These are phyloP conservation scores for Chiloscyllium punctatum DNA, from an alignment of 2,797 vertebrate genomes.

Conservation along the genomic window DNA sequence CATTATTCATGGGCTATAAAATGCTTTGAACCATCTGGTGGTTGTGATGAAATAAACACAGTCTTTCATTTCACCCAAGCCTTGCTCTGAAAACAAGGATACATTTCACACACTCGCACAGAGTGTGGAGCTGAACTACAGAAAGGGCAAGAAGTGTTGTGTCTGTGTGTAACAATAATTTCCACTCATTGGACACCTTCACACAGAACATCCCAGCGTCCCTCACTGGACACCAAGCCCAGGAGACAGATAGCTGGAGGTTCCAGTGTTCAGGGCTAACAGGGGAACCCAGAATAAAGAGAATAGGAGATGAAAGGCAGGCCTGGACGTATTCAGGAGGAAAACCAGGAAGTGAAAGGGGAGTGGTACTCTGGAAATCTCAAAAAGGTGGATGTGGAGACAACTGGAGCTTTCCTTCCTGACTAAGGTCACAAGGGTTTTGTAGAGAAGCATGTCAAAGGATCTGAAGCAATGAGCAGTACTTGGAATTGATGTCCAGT, in stretches of 20 bases:
- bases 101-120: too few relatives aligned
- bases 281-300: neutral
- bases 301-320: neutral
- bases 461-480: neutral
- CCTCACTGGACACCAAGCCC: neutral
- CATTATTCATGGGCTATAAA: too few relatives aligned
- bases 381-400: neutral
- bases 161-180: neutral
- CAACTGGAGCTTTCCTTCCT: neutral
- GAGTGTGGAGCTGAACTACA: neutral
- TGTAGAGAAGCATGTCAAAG: neutral
- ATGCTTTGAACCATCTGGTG: too few relatives aligned
- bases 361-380: neutral
- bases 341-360: neutral
- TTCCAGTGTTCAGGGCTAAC: neutral
- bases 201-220: neutral
- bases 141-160: neutral
- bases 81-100: neutral
- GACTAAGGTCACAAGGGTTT: neutral
- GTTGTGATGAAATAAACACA: neutral
- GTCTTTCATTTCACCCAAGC: neutral
- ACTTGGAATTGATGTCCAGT: neutral
- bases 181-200: neutral
- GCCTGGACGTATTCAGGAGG: neutral
- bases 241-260: too few relatives aligned